Percentiles rank a stretch among this genome's conserved stretches.
phyloP scores from a whole-genome alignment of 2,888 invertebrate species.

The Drosophila aldrichi region DNA sequence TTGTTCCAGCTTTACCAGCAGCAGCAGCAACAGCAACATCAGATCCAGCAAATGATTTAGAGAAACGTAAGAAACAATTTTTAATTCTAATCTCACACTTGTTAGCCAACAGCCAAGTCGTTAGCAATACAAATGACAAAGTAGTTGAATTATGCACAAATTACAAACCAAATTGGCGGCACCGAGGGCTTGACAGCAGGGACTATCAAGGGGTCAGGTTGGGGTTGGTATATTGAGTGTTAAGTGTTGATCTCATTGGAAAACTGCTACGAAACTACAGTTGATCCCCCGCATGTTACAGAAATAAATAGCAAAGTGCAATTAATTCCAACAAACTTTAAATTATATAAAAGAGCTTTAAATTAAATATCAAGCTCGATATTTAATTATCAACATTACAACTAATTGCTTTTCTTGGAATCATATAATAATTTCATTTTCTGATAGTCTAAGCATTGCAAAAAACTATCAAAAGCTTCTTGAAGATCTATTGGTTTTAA shows the following conservation, averaged over 20 bases:
- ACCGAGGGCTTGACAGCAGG: constrained; percentile 47
- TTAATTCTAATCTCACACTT: constrained; percentile 75
- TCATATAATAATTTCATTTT: too few relatives aligned
- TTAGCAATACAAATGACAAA: constrained; percentile 55
- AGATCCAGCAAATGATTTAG: constrained; percentile 78
- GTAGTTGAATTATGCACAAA: constrained; percentile 70
- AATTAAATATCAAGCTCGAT: too few relatives aligned
- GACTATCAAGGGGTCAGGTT: constrained; percentile 27
- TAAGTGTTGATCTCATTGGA: constrained; percentile 13
- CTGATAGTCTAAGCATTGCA: too few relatives aligned
- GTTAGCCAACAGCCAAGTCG: constrained; percentile 63
- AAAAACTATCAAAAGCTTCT: background rate
- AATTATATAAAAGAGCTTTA: too few relatives aligned
- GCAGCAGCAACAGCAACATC: constrained; percentile 29
- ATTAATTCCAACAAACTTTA: too few relatives aligned
- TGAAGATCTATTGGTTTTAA: background rate
- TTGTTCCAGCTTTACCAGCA: constrained; percentile 21
- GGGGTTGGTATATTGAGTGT: constrained; percentile 35
- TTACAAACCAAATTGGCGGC: constrained; percentile 75
- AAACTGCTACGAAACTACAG: background rate
- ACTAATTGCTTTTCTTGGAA: too few relatives aligned
- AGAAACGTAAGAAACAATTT: constrained; percentile 84
- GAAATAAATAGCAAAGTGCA: constrained; percentile 36
- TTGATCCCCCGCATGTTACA: background rate
- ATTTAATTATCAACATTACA: too few relatives aligned